phyloP scores from a whole-genome alignment of 2,888 invertebrate genomes.

The Synanthedon tipuliformis region DNA sequence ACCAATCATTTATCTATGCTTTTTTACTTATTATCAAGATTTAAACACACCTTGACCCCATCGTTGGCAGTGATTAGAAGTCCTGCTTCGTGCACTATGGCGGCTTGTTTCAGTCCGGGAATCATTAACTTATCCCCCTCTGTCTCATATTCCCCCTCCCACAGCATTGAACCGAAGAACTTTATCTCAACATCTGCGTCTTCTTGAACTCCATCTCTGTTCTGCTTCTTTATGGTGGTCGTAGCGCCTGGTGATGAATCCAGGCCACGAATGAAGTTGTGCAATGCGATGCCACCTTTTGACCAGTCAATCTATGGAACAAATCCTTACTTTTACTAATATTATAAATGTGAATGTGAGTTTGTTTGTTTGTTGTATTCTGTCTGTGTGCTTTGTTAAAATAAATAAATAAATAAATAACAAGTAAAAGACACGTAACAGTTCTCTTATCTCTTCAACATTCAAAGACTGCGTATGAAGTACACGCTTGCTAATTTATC shows the following conservation, averaged over 20 bases:
- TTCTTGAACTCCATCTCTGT: conserved; percentile 43
- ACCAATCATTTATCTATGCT: no score
- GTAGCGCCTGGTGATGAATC: conserved; percentile 96
- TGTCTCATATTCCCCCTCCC: conserved; percentile 67
- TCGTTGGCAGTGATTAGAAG: conserved; percentile 85
- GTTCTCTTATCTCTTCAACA: no score
- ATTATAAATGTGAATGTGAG: no score
- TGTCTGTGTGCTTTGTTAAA: no score
- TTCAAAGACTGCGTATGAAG: no score
- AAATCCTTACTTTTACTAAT: no score
- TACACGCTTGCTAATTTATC: no score
- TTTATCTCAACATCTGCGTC: conserved; percentile 41
- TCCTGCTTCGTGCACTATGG: conserved; percentile 82
- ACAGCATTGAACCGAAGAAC: conserved; percentile 84
- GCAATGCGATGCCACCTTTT: conserved; percentile 78
- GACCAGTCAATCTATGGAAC: conserved; percentile 79
- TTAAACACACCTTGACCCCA: conserved; percentile 72
- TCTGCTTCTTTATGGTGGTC: conserved; percentile 57
- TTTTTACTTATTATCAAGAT: no score
- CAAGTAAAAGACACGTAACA: no score
- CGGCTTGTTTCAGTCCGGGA: conserved; percentile 71
- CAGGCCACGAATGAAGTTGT: conserved; percentile 93
- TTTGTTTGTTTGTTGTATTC: no score
- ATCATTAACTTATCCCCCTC: conserved; percentile 72
- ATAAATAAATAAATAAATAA: no score